Evolutionary conservation across 2,113 vertebrate genomes (phyloP), one percentile per base, ranked within the genome.

Genomic region (Mystacornis crossleyi): DNA sequence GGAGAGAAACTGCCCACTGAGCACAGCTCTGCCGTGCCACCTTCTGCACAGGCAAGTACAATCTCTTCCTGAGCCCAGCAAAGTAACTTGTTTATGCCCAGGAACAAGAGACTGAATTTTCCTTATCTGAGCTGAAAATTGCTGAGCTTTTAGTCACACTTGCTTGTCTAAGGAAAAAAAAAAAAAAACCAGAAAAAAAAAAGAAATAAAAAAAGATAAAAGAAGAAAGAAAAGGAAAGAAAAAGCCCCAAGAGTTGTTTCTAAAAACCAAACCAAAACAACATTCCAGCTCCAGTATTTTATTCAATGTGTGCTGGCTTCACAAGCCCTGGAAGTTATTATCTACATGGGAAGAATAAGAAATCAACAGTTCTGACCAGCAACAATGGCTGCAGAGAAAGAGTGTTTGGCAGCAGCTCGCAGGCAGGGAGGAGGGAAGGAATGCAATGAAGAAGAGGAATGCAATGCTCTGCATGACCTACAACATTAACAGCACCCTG

Each of bases 281-380:
- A 95, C 93, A 94, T 91, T 93, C 80, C 86, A 88, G 89, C 75
- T 85, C 50, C 72, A 95, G 92, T 34, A 83, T 90, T 94, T 96
- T 91, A 95, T 93, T 95, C 91, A 95, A 70, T 78, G 90, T 16
- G 20, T 75, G 72, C 66, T 89, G 89, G 90, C 91, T 95, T 94
- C 74, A 60, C 75, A 93, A 95, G 90, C 93, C 86, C 94, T 96
- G 96, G 90, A 97, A 95, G 95, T 94, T 97, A 96, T 96, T 95
- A 96, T 97, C 96, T 97, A 93, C 96, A 95, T 93, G 93, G 85
- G 90, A 93, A 97, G 96, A 96, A 94, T 95, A 93, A 94, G 95
- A 97, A 97, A 97, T 96, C 96, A 95, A 95, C 94, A 95, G 94
- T 94, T 93, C 95, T 93, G 95, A 97, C 92, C 95, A 94, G 93